Conservation (phyloP, 2,113 vertebrate genomes). For the Plotosus lineatus region DNA sequence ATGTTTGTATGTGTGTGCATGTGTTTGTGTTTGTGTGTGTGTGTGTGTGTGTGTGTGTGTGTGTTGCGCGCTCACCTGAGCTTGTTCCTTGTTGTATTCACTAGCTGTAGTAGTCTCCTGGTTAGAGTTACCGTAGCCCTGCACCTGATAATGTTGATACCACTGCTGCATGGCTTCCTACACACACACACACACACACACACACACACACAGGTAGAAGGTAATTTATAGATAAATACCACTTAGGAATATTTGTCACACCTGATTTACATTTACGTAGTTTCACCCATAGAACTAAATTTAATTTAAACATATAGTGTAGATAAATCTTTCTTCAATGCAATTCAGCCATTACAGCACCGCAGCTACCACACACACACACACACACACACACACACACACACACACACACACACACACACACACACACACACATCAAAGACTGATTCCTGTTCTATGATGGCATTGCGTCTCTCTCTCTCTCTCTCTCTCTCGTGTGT, state of each 20-base stretch:
- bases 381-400: background rate
- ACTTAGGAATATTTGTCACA: background rate
- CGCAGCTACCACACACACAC: background rate
- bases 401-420: background rate
- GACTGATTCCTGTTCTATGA: background rate
- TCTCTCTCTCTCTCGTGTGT: background rate
- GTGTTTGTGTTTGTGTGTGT: background rate
- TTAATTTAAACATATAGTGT: background rate
- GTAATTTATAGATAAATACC: background rate
- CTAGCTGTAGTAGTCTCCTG: slow-evolving; percentile 61
- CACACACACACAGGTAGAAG: slow-evolving; percentile 13
- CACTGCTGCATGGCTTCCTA: slow-evolving; percentile 80
- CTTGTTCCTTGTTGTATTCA: slow-evolving; percentile 74
- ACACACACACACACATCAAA: background rate
- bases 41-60: background rate
- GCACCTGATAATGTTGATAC: slow-evolving; percentile 80
- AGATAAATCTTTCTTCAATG: background rate
- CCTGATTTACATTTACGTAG: background rate
- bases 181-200: slow-evolving; percentile 46
- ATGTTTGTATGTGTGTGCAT: background rate
- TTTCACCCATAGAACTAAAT: background rate
- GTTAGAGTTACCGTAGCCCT: slow-evolving; percentile 66
- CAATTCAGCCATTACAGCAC: background rate
- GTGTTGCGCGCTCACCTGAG: slow-evolving; percentile 68
- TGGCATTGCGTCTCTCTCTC: background rate